A percentile compares a stretch with the other conserved stretches of the same genome.
Evolutionary conservation across 2,797 vertebrate genomes (phyloP).

Genomic region (Peromyscus attwateri): DNA sequence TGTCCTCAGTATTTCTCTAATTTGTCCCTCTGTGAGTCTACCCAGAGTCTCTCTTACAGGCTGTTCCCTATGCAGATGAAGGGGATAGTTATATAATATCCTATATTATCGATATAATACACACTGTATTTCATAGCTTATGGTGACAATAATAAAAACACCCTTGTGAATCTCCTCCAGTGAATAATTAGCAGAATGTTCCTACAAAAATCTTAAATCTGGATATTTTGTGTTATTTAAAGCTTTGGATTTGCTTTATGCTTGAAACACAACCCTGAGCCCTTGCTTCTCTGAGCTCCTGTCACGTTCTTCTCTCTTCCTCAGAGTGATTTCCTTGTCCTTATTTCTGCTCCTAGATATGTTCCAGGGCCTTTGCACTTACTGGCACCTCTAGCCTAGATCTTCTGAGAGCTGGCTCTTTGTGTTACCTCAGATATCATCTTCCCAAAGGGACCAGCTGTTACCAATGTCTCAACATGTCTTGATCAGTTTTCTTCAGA

Average conservation of each 20-base stretch:
- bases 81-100: not conserved
- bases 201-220: constrained; percentile 1
- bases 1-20: not conserved
- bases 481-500: constrained; percentile 39
- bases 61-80: not conserved
- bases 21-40: not conserved
- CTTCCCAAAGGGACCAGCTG: not conserved
- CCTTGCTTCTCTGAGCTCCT: not conserved
- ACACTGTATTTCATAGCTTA: not conserved
- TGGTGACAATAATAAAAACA: not conserved
- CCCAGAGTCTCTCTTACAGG: not conserved
- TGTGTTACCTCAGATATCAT: not conserved
- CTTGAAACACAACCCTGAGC: not conserved
- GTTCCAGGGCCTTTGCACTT: not conserved
- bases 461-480: not conserved
- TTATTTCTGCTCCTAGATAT: not conserved
- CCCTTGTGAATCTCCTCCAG: not conserved
- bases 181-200: constrained; percentile 11
- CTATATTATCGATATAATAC: not conserved
- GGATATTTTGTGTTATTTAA: not conserved
- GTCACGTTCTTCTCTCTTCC: not conserved
- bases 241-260: not conserved
- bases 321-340: not conserved
- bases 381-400: not conserved
- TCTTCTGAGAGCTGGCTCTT: constrained; percentile 9